A percentile compares a stretch with the other conserved stretches of the same genome.
Conservation (phyloP, 2,113 vertebrate species). For the Chaenogobius annularis region DNA sequence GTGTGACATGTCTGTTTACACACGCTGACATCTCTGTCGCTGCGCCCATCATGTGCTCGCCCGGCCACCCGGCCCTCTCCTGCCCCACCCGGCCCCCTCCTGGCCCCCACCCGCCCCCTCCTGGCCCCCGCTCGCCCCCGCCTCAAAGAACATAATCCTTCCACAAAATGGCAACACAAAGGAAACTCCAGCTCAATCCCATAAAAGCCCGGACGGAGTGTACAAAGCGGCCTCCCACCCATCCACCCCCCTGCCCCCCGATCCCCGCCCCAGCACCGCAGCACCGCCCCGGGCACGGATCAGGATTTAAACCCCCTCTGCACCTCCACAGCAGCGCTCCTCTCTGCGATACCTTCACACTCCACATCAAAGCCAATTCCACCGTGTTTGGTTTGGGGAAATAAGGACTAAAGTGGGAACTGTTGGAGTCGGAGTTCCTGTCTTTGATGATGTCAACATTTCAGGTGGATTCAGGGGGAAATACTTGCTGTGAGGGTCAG, state of each 20-base stretch:
- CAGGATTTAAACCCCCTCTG: constrained; percentile 66
- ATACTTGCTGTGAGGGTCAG: no score
- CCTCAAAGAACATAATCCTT: constrained; percentile 81
- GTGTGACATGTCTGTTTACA: constrained; percentile 76
- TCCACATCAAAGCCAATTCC: no score
- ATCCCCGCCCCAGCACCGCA: constrained; percentile 51
- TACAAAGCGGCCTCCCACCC: constrained; percentile 76
- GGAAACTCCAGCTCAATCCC: constrained; percentile 83
- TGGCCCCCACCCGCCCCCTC: no score
- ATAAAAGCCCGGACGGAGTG: constrained; percentile 77
- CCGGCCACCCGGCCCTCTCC: constrained; percentile 44
- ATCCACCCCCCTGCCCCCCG: constrained; percentile 24
- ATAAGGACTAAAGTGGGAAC: no score
- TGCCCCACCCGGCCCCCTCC: constrained; percentile 72
- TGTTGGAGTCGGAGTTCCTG: no score
- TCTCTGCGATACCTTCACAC: background rate
- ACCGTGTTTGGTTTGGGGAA: no score
- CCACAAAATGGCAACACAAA: constrained; percentile 82
- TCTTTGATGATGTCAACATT: no score
- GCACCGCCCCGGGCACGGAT: constrained; percentile 79
- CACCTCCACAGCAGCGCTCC: constrained; percentile 9
- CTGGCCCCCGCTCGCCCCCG: background rate
- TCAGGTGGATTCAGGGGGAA: no score
- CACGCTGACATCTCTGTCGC: constrained; percentile 78
- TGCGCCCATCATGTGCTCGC: constrained; percentile 68